Base-by-base conservation (phyloP, 2,113 vertebrate species). In the Stegostoma tigrinum region DNA sequence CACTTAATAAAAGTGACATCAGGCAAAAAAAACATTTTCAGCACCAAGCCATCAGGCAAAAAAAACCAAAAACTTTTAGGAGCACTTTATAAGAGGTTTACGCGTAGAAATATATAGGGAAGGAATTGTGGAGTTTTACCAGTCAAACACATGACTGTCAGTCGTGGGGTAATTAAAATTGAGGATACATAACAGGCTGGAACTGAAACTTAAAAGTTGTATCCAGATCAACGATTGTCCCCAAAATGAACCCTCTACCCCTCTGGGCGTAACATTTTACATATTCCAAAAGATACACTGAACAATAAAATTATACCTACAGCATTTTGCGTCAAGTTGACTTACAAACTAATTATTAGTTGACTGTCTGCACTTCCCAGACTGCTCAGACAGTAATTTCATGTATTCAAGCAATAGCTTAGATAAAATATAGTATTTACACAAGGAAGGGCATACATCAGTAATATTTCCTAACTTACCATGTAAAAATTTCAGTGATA, bases 361-460 rank as follows among this genome's bases (percentile, higher is more conserved):
- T 93, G 89, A n/a, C 55, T 66, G 89, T 91, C 89, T 91, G 89
- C 89, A 91, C 34, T 66, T 91, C 21, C 19, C 89, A 93, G 89
- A 93, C 89, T 93, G 89, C 42, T 93, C 89, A 93, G 34, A 93
- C 89, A 91, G 87, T 93, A 93, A 93, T 93, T 93, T 93, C 61
- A 93, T 66, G 66, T 93, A 61, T 38, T 66, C 61, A 66, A 93
- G 34, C 61, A 17, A 23, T 23, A 42, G 38, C 38, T 83, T 38
- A 83, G 80, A 83, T 83, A 45, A 83, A 93, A 93, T 93, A 66
- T 66, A 93, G 89, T 38, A 67, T 67, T 93, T 93, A 93, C 19
- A 42, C n/a, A 93, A 64, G 89, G 19, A 38, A 66, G 61, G 61
- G 52, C 52, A 24, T 90, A 90, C 52, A 64, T 64, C 55, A 64